Conservation (phyloP, 2,797 vertebrate species). For the Centroberyx gerrardi region DNA sequence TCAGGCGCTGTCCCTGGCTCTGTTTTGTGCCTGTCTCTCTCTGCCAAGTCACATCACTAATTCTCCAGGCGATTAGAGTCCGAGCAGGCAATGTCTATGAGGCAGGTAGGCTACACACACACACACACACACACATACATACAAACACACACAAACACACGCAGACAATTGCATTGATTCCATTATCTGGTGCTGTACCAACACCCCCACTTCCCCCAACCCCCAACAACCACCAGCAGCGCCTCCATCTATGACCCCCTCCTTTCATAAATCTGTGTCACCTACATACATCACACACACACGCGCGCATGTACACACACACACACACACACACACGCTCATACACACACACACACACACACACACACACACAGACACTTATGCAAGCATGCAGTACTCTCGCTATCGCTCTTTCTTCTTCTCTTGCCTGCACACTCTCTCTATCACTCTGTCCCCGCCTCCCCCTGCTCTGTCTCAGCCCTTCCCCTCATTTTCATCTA, state of each 20-base stretch:
- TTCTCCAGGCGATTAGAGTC: constrained; percentile 82
- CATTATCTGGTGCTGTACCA: constrained; percentile 81
- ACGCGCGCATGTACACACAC: constrained; percentile 33
- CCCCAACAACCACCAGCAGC: constrained; percentile 72
- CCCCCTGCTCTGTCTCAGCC: constrained; percentile 72
- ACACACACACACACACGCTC: constrained; percentile 8
- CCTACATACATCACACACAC: constrained; percentile 74
- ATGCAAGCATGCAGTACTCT: constrained; percentile 79
- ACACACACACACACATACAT: constrained; percentile 8
- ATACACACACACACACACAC: constrained; percentile 35
- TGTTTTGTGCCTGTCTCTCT: constrained; percentile 75
- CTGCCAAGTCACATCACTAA: constrained; percentile 84
- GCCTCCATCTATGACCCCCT: constrained; percentile 73
- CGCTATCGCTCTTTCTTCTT: constrained; percentile 72
- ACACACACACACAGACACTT: constrained; percentile 74
- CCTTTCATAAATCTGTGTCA: constrained; percentile 84
- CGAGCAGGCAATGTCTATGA: constrained; percentile 72
- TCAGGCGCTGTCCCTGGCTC: constrained; percentile 80
- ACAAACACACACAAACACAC: constrained; percentile 39
- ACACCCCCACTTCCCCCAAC: constrained; percentile 71
- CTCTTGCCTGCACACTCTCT: constrained; percentile 68
- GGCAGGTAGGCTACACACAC: constrained; percentile 73
- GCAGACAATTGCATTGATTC: constrained; percentile 78
- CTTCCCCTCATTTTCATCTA: constrained; percentile 73
- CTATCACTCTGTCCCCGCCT: constrained; percentile 75